These are phyloP conservation scores for Bucorvus abyssinicus DNA, from an alignment of 2,797 vertebrate genomes.

Conservation along the genomic window DNA sequence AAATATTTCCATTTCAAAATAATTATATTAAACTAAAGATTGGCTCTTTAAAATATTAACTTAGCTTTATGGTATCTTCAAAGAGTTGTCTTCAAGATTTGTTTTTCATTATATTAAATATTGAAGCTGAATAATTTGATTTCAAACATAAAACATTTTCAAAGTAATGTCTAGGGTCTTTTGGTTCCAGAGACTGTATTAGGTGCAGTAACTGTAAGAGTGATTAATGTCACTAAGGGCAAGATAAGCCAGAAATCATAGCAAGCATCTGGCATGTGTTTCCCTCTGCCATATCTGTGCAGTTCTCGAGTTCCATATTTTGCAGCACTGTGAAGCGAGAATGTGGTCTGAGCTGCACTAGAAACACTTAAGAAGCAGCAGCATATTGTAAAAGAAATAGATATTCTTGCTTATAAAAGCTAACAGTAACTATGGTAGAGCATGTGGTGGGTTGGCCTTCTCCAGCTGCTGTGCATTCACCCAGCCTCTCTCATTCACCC, in stretches of 20 bases:
- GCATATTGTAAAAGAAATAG: not conserved
- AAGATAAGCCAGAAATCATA: not conserved
- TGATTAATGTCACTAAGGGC: not conserved
- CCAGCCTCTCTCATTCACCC: not conserved
- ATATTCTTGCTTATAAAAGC: not conserved
- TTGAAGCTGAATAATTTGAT: not conserved
- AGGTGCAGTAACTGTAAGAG: not conserved
- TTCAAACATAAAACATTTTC: not conserved
- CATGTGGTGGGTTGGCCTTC: not conserved
- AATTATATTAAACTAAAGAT: slow-evolving; percentile 38
- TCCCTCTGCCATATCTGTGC: not conserved
- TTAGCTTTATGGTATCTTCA: slow-evolving; percentile 12
- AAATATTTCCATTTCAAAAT: slow-evolving; percentile 41
- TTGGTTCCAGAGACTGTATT: not conserved
- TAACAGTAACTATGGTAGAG: not conserved
- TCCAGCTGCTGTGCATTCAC: not conserved
- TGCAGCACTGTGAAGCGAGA: not conserved
- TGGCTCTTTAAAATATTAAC: slow-evolving; percentile 42
- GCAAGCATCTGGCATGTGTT: not conserved
- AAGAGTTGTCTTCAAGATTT: not conserved
- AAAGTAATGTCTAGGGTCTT: not conserved
- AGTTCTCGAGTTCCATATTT: not conserved
- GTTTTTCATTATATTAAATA: not conserved
- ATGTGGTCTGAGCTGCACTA: not conserved
- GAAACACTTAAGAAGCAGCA: not conserved